phyloP scores from a whole-genome alignment of 1,140 invertebrate species.

The Drosophila ohnishii region DNA sequence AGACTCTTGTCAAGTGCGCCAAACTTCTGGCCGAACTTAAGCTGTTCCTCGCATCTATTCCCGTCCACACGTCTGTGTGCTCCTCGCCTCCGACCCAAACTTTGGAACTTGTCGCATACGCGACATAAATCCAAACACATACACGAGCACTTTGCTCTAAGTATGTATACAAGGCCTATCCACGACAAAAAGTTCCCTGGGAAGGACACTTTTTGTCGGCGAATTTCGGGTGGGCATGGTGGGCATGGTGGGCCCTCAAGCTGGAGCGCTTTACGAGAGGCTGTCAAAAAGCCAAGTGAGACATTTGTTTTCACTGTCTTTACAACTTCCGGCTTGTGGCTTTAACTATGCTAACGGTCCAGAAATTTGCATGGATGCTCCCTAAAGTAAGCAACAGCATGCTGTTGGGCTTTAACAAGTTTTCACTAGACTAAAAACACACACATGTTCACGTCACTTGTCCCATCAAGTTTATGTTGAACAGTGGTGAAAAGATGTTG shows the following conservation, averaged over 20 bases:
- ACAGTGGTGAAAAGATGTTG: background rate
- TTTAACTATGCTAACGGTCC: constrained; percentile 36
- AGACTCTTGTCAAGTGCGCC: constrained; percentile 24
- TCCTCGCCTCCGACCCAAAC: constrained; percentile 34
- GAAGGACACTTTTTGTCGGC: constrained; percentile 34
- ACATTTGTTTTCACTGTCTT: constrained; percentile 70
- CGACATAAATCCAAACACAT: constrained; percentile 64
- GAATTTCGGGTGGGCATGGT: constrained; percentile 15
- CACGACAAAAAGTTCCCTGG: constrained; percentile 58
- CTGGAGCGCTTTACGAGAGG: constrained; percentile 41
- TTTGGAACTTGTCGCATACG: constrained; percentile 63
- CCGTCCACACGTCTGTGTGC: constrained; percentile 6
- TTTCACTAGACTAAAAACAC: constrained; percentile 7
- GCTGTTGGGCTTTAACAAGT: constrained; percentile 35
- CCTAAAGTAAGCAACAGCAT: constrained; percentile 51
- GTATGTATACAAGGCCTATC: constrained; percentile 54
- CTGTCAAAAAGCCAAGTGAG: constrained; percentile 68
- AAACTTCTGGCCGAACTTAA: constrained; percentile 46
- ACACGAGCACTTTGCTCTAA: constrained; percentile 26
- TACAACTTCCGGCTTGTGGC: constrained; percentile 64
- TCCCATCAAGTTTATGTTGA: constrained; percentile 8
- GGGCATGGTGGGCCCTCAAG: constrained; percentile 12
- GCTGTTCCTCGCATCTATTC: constrained; percentile 36
- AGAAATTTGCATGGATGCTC: constrained; percentile 34
- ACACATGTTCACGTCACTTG: constrained; percentile 17